These are phyloP conservation scores for Scophthalmus maximus DNA, from an alignment of 2,113 vertebrate genomes.

Conservation along the genomic window DNA sequence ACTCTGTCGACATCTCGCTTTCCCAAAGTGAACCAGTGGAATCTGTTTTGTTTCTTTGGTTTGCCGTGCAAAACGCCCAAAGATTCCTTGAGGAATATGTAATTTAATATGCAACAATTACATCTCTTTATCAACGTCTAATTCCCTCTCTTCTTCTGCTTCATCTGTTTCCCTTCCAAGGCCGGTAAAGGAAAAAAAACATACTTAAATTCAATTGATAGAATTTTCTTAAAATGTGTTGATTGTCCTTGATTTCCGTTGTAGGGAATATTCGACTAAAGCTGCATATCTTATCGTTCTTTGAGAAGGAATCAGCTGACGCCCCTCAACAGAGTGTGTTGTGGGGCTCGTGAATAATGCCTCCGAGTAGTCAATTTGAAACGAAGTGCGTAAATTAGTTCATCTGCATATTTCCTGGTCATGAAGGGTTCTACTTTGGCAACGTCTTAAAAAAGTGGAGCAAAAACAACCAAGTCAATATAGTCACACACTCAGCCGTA, in stretches of 20 bases:
- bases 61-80: too few relatives aligned
- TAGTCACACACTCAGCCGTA: too few relatives aligned
- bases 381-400: not conserved
- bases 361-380: slow-evolving; percentile 10
- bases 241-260: too few relatives aligned
- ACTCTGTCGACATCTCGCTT: not conserved
- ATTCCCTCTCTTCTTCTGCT: not conserved
- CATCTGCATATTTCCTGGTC: not conserved
- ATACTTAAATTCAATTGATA: too few relatives aligned
- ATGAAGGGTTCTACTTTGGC: slow-evolving; percentile 9
- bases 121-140: too few relatives aligned
- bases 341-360: slow-evolving; percentile 23
- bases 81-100: too few relatives aligned
- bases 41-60: too few relatives aligned
- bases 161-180: not conserved
- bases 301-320: slow-evolving; percentile 1
- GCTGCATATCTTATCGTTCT: not conserved
- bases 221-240: too few relatives aligned
- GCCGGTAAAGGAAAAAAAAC: not conserved
- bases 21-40: not conserved
- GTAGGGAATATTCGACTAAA: not conserved
- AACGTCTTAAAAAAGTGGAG: too few relatives aligned
- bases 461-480: too few relatives aligned
- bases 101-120: too few relatives aligned
- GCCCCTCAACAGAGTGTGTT: slow-evolving; percentile 10